phyloP scores from a whole-genome alignment of 2,888 invertebrate genomes.

The Papilio gigon region DNA sequence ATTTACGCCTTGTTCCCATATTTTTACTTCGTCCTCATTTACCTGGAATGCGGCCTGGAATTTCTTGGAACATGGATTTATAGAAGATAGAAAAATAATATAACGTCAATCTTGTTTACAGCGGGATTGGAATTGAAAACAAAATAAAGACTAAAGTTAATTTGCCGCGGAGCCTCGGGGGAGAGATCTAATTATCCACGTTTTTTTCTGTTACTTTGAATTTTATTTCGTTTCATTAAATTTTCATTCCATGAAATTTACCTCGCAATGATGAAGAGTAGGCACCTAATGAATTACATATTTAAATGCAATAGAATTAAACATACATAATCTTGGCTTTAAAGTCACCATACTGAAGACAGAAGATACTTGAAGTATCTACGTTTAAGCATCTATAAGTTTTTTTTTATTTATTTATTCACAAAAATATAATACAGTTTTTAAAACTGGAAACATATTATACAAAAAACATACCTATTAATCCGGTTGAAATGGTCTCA shows the following conservation, averaged over 20 bases:
- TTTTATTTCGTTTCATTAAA: conserved; percentile 3
- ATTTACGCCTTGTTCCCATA: background rate
- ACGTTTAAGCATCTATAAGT: background rate
- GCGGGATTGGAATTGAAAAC: conserved; percentile 12
- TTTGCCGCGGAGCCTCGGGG: conserved; percentile 12
- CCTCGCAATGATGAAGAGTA: background rate
- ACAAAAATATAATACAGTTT: too few species aligned
- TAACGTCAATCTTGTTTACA: conserved; percentile 23
- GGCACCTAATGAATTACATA: too few species aligned
- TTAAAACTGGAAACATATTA: background rate
- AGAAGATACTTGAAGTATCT: background rate
- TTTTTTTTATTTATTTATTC: too few species aligned
- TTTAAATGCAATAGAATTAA: too few species aligned
- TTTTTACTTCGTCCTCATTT: background rate
- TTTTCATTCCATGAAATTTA: background rate
- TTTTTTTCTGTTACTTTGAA: conserved; percentile 11
- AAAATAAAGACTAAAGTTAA: conserved; percentile 18
- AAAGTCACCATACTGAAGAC: background rate
- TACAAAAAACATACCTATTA: background rate
- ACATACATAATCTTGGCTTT: background rate
- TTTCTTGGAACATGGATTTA: conserved; percentile 3
- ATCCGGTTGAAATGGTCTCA: background rate
- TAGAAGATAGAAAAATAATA: conserved; percentile 20
- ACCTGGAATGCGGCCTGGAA: background rate
- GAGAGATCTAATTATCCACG: conserved; percentile 19